Evolutionary conservation across 2,888 invertebrate genomes (phyloP).

Genomic region (Protodeltote pygarga): DNA sequence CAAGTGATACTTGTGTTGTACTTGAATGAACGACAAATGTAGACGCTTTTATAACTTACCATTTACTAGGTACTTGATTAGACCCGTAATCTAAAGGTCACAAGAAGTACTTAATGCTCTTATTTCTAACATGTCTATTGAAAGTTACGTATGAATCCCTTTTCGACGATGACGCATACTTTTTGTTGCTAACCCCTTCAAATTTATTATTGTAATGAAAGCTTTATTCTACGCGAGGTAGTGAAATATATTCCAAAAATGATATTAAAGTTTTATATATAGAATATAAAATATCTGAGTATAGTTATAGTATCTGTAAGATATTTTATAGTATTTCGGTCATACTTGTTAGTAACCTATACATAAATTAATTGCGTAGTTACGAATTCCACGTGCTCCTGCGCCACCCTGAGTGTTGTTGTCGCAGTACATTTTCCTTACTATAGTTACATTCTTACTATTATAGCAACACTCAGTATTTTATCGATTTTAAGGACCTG

Average conservation of each 20-base stretch:
- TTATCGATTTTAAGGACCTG: constrained; percentile 31
- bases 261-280: constrained; percentile 34
- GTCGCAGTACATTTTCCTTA: constrained; percentile 23
- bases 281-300: no score
- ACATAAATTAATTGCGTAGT: constrained; percentile 35
- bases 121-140: constrained; percentile 1
- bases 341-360: constrained; percentile 25
- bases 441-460: constrained; percentile 17
- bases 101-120: constrained; percentile 7
- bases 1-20: constrained; percentile 5
- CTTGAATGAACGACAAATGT: constrained; percentile 6
- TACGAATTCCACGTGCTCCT: constrained; percentile 42
- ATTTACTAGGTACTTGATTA: constrained; percentile 10
- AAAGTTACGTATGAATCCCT: background rate
- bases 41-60: constrained; percentile 3
- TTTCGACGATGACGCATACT: constrained; percentile 5
- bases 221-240: constrained; percentile 31
- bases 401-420: constrained; percentile 27
- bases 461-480: constrained; percentile 25
- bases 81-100: constrained; percentile 3
- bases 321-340: constrained; percentile 31
- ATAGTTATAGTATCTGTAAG: constrained; percentile 35
- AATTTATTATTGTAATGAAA: constrained; percentile 13
- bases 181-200: constrained; percentile 1
- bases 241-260: constrained; percentile 42